Evolutionary conservation across 2,797 vertebrate genomes (phyloP).

Genomic region (Acanthiza pusilla): DNA sequence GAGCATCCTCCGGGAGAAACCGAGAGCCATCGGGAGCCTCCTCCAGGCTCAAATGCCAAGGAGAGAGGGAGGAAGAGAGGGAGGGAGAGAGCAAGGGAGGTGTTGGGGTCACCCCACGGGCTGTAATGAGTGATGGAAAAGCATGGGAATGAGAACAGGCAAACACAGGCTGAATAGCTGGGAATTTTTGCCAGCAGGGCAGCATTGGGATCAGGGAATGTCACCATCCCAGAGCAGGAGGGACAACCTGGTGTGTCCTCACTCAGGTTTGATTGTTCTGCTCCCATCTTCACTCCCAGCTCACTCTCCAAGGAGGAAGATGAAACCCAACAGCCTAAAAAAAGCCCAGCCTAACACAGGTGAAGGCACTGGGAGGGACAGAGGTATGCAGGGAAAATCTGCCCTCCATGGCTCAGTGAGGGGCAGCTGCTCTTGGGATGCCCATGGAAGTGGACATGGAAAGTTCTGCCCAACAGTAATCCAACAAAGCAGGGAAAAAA

Average conservation of each 20-base stretch:
- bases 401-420: fast-evolving
- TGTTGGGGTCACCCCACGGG: neutral
- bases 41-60: fast-evolving
- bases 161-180: neutral
- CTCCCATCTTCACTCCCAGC: neutral
- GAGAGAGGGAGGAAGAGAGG: fast-evolving
- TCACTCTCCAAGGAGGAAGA: neutral
- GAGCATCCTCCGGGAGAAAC: neutral
- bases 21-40: neutral
- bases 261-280: fast-evolving
- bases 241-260: neutral
- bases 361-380: neutral
- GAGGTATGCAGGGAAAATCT: fast-evolving
- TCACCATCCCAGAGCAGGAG: fast-evolving
- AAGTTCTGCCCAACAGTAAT: neutral
- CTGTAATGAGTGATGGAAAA: neutral
- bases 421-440: fast-evolving
- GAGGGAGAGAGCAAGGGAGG: neutral
- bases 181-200: neutral
- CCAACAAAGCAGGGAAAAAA: neutral
- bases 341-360: neutral
- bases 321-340: neutral
- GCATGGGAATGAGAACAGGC: neutral
- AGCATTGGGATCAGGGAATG: neutral
- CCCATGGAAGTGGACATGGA: neutral